Evolutionary conservation across 2,113 vertebrate genomes (phyloP).

Genomic region (Casuarius casuarius): DNA sequence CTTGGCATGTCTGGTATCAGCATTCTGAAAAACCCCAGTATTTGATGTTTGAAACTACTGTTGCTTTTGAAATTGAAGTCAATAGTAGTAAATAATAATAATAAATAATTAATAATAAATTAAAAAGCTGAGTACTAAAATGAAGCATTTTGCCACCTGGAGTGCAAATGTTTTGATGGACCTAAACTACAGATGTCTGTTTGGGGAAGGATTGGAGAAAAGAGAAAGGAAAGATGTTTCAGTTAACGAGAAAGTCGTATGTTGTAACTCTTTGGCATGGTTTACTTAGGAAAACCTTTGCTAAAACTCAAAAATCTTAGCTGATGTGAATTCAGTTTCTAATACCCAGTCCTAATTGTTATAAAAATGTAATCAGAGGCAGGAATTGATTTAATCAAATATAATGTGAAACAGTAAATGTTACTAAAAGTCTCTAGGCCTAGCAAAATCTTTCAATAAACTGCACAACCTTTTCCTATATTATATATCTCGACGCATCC

Average conservation of each 20-base stretch:
- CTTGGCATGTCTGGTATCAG: not conserved
- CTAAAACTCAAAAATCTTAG: not conserved
- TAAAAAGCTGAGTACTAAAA: not conserved
- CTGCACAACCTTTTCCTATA: not conserved
- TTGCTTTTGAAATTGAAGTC: not conserved
- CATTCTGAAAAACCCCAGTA: not conserved
- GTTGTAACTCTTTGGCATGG: not conserved
- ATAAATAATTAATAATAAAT: not conserved
- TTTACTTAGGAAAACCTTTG: not conserved
- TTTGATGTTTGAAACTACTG: not conserved
- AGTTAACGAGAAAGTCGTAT: not conserved
- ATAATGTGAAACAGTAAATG: not conserved
- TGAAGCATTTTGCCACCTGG: not conserved
- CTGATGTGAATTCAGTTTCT: not conserved
- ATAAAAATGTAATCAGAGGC: not conserved
- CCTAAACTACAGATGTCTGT: not conserved
- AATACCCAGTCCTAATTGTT: not conserved
- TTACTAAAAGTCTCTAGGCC: not conserved
- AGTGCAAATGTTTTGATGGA: not conserved
- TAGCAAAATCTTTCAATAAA: not conserved
- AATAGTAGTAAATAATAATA: not conserved
- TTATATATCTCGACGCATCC: not conserved
- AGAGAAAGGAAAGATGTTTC: not conserved
- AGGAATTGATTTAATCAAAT: not conserved
- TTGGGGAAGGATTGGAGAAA: not conserved